Conservation (phyloP, 2,113 vertebrate species). For the Syngnathoides biaculeatus region DNA sequence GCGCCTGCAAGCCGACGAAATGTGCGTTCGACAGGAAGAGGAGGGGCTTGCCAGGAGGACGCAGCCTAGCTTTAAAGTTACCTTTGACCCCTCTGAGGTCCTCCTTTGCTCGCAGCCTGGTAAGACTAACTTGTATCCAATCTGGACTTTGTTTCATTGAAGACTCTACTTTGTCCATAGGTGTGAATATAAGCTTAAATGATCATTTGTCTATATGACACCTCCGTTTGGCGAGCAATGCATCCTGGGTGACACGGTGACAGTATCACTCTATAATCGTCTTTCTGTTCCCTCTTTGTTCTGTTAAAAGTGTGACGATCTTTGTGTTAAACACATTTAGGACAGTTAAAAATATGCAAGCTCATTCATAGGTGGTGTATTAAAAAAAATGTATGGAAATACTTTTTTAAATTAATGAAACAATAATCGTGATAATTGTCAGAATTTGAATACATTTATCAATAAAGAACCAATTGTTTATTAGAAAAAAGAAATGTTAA, state of each 20-base stretch:
- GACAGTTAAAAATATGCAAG: no score
- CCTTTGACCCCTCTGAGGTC: conserved; percentile 70
- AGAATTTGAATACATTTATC: no score
- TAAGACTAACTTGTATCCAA: background rate
- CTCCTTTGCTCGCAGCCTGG: conserved; percentile 18
- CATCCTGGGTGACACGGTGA: background rate
- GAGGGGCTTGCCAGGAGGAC: conserved; percentile 70
- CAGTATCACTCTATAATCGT: background rate
- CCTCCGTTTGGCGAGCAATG: background rate
- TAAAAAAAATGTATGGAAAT: no score
- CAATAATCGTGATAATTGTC: no score
- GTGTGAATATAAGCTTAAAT: background rate
- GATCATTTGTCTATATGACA: no score
- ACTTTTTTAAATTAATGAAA: no score
- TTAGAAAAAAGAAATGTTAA: no score
- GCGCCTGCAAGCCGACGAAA: conserved; percentile 76
- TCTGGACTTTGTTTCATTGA: background rate
- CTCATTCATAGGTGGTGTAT: no score
- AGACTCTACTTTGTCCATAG: background rate
- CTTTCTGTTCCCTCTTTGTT: background rate
- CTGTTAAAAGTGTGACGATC: no score
- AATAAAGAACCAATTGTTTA: no score
- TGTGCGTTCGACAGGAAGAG: conserved; percentile 79
- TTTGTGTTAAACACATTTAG: no score
- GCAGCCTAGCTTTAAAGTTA: conserved; percentile 77